Evolutionary conservation across 2,113 vertebrate species (phyloP).

Genomic region (Ictalurus furcatus): DNA sequence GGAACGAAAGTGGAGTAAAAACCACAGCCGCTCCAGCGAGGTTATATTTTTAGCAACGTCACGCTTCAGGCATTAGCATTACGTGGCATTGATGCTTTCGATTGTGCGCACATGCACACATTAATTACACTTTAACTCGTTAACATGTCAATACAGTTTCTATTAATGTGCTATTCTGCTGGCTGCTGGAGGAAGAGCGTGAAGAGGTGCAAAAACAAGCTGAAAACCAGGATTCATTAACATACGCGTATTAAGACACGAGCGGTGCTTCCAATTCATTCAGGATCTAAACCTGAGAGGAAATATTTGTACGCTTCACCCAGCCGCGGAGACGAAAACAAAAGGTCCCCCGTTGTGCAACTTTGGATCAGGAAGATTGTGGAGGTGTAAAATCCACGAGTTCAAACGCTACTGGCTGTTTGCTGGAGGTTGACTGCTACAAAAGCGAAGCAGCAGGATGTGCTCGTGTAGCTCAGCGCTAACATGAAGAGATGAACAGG

Average conservation of each 20-base stretch:
- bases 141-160: background rate
- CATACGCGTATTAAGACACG: background rate
- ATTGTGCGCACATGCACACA: too few species aligned
- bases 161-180: background rate
- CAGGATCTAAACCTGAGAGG: background rate
- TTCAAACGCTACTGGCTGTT: background rate
- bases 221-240: background rate
- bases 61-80: too few species aligned
- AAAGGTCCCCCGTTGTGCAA: background rate
- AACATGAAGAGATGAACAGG: background rate
- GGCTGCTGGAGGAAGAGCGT: background rate
- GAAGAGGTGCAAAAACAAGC: background rate
- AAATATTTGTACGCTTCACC: background rate
- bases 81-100: too few species aligned
- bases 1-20: background rate
- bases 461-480: background rate
- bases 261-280: background rate
- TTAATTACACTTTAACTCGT: background rate
- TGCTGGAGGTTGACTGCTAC: background rate
- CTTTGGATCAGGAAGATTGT: conserved; percentile 9
- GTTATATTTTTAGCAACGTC: too few species aligned
- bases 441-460: background rate
- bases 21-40: too few species aligned
- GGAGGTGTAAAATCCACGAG: background rate
- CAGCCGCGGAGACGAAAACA: background rate